Evolutionary conservation across 2,888 invertebrate genomes (phyloP), one percentile per base, ranked within the genome.

Genomic region (Epirrhoe alternata): DNA sequence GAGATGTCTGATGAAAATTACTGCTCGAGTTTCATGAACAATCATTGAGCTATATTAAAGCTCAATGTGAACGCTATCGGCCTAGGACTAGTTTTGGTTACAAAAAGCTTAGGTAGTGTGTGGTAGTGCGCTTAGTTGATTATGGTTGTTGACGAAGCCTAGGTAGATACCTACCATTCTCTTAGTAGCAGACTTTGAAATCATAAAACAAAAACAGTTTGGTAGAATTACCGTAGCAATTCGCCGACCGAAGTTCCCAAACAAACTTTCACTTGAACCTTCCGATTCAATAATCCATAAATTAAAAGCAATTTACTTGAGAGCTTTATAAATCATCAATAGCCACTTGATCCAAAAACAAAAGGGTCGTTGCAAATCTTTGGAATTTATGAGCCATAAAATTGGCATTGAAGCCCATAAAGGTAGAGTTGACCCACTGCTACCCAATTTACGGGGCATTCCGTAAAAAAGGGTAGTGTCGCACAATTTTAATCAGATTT

Each of bases 341-440:
- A 78, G 75, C 75, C 77, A 80, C 77, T 79, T 83, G 78, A 82
- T 76, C 77, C 78, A 77, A 80, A 83, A 80, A 80, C 82, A 84
- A 85, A 82, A 80, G 80, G 83, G 81, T 79, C 77, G 69, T 73
- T 68, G 66, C 64, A 74, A 72, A 82, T 80, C 78, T 81, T 78
- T 76, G 71, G 72, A 84, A 86, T 86, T 86, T 86, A 86, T 82
- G 85, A 81, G 74, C 79, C 76, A 81, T 82, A 81, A 84, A 86
- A 86, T 82, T 76, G 80, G 77, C 76, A 74, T 69, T 68, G 74
- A 75, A 75, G 78, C 79, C 79, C 80, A 77, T 80, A 77, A 74
- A 77, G 71, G 55, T 60, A 60, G 57, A 52, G 63, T 59, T 61
- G 49, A 50, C 57, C 57, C 57, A 60, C 51, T 17, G 17, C 31